Evolutionary conservation across 2,797 vertebrate species (phyloP), one percentile per base, ranked within the genome.

Genomic region (Cirrhinus molitorella): DNA sequence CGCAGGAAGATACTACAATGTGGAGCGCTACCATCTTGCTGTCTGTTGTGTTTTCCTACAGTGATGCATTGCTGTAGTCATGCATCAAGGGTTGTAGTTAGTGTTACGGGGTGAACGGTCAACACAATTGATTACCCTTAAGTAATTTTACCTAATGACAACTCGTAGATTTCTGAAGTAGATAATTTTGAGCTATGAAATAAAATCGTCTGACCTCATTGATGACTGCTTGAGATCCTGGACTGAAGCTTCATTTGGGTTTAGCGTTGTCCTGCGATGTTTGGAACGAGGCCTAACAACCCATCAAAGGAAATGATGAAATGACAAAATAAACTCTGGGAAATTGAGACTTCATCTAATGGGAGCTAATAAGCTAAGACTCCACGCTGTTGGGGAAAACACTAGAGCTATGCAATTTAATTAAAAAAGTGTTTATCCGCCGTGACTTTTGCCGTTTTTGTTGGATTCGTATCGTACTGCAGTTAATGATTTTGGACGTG

Each of bases 261-360:
- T 77, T 37, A 65, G 76, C 40, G 79, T 67, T 65, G 31, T 71
- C 34, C 79, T 55, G 37, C 19, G 14, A 72, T 74, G 79, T 71
- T 80, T 87, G 86, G 81, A 80, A 83, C n/a, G 14, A 66, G 34
- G 55, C 85, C 85, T 70, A 80, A 83, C 66, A 85, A 70, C 21
- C 59, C 34, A 80, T 86, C 61, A 71, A 63, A 87, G 70, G 79
- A 81, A 71, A 77, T 57, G 71, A 70, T 77, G 13, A 79, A 85
- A 85, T 81, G 31, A 79, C 66, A 81, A 88, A 89, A 86, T 83
- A 88, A 88, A 88, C 83, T 72, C 67, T 67, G 66, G 81, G 82
- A 87, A 84, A 67, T 17, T 80, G 72, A 88, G 68, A 67, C 86
- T 37, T 72, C 21, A 72, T 84, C 28, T 57, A 85, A 85, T 80